Evolutionary conservation across 2,888 invertebrate species (phyloP).

Genomic region (Nasonovia ribisnigri): DNA sequence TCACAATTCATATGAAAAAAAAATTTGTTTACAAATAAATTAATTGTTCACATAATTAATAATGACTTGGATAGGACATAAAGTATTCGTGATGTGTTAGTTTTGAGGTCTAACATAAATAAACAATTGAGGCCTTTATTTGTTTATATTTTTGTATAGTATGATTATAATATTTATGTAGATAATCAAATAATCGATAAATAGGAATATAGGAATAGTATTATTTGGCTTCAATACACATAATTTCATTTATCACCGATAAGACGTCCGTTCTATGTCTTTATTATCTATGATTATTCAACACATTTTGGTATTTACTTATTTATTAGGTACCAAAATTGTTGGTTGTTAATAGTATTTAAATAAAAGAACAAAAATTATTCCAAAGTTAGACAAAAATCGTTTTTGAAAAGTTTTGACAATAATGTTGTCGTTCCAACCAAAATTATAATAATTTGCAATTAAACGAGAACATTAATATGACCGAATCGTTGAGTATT

Average conservation of each 20-base stretch:
- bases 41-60: background rate
- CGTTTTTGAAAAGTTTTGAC: slow-evolving; percentile 30
- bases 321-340: background rate
- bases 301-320: background rate
- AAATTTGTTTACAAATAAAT: background rate
- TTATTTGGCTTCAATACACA: too few species aligned
- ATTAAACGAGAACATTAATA: slow-evolving; percentile 58
- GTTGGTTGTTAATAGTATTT: background rate
- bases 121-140: too few species aligned
- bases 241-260: too few species aligned
- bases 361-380: background rate
- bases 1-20: background rate
- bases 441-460: slow-evolving; percentile 54
- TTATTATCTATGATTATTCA: background rate
- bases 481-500: slow-evolving; percentile 37
- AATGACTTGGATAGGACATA: too few species aligned
- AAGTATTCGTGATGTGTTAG: too few species aligned
- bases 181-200: too few species aligned
- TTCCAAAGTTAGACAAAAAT: slow-evolving; percentile 6
- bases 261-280: too few species aligned
- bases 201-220: too few species aligned
- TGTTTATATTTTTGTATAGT: too few species aligned
- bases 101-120: too few species aligned
- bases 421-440: slow-evolving; percentile 19
- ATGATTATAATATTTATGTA: too few species aligned